Conservation (phyloP, 1,140 invertebrate genomes). For the Zelostemma sp. region DNA sequence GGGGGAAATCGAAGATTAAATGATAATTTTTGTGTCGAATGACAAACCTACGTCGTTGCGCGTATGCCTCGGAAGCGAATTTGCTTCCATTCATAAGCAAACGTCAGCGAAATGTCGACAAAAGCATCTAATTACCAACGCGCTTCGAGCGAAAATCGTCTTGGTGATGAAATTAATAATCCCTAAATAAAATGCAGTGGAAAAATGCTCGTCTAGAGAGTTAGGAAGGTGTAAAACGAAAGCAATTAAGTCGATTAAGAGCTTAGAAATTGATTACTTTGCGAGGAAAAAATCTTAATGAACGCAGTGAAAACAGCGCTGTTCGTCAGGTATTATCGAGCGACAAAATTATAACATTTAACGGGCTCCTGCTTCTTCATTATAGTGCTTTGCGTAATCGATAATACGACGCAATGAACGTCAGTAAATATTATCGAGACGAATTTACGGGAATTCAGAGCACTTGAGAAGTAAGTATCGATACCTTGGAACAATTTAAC, state of each 20-base stretch:
- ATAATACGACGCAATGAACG: slow-evolving; percentile 12
- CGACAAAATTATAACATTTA: slow-evolving; percentile 7
- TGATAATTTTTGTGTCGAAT: no score
- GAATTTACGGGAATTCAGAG: background rate
- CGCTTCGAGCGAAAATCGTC: no score
- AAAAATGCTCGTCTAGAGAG: no score
- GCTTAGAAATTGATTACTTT: no score
- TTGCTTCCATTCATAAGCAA: slow-evolving; percentile 47
- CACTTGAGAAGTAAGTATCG: background rate
- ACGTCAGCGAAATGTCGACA: slow-evolving; percentile 33
- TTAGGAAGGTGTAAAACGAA: no score
- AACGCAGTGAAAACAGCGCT: background rate
- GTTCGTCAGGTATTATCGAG: background rate
- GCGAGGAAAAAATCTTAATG: no score
- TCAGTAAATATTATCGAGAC: slow-evolving; percentile 10
- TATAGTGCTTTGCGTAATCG: slow-evolving; percentile 7
- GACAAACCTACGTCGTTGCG: no score
- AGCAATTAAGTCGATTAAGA: no score
- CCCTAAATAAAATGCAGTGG: no score
- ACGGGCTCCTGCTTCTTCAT: background rate
- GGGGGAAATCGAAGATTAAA: no score
- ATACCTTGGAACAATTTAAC: slow-evolving; percentile 4
- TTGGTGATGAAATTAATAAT: no score
- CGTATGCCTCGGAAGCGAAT: slow-evolving; percentile 7
- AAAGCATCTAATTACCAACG: slow-evolving; percentile 52